Evolutionary conservation across 2,113 vertebrate species (phyloP), one percentile per base, ranked within the genome.

Genomic region (Rafetus swinhoei): DNA sequence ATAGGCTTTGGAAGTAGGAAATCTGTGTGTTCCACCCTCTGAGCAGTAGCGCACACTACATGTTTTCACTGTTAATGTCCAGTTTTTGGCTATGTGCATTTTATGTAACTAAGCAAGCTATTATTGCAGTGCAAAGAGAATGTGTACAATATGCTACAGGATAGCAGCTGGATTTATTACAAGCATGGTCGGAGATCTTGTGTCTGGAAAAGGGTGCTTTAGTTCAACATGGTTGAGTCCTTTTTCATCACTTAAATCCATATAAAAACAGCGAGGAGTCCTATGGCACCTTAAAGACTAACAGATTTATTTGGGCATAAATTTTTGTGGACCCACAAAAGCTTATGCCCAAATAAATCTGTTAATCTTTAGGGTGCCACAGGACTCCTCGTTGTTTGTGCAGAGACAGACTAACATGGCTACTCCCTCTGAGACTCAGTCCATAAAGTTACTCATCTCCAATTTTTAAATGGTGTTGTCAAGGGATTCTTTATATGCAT

Each of bases 121-220:
- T 21, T 14, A 14, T 50, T 35, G 74, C 39, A 27, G 39, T 45
- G 22, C 39, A 77, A 24, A 76, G 82, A 91, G 55, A 76, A 88
- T 39, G 45, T 79, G 25, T 79, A 54, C 79, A 87, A 53, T 79
- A 90, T 54, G 19, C 87, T 62, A 45, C 55, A 82, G 53, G 84
- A 45, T 82, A 87, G 39, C 35, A 79, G n/a, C 87, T 84, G 27
- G 74, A 92, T 79, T 57, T 76, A 2, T 45, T 86, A 21, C 50
- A 22, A 32, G 6, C 0, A 0, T 77, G 45, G 54, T 81, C 79
- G 2, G 29, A 77, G 25, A 72, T 56, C 57, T 19, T n/a, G 90
- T 50, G 82, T 59, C 14, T 79, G 2, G 39, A 77, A 77, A 77
- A 77, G 0, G 2, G 2, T 62, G 52, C 52, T 82, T 80, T 22